Evolutionary conservation across 2,113 vertebrate genomes (phyloP), one percentile per base, ranked within the genome.

Genomic region (Lucifuga dentata): DNA sequence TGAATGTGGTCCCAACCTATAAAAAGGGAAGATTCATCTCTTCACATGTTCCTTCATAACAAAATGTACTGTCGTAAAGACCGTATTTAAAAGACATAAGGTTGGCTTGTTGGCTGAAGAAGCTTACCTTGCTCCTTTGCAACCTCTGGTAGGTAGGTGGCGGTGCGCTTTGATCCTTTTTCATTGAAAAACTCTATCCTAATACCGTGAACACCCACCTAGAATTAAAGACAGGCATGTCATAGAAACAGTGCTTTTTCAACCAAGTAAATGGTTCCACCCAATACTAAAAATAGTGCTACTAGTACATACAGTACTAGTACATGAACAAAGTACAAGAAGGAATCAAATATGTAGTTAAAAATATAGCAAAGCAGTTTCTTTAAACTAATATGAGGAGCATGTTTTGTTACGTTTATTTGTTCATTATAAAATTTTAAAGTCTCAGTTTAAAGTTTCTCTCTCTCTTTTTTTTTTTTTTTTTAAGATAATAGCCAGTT

Each of bases 171-270:
- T 93, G 97, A 99, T 96, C 98, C 98, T 96, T 99, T 99, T 95
- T 99, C 98, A 93, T 97, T 99, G 96, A 98, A 98, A 97, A 99
- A 99, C 90, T 99, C 97, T 97, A 99, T 99, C 93, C 98, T 97
- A 96, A 99, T 99, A 92, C 98, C 98, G 84, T 99, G 98, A 87
- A 99, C 95, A 94, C 98, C 97, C 95, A 99, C 98, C 98, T 99
- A 91, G 73, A 93, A 80, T 41, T 44, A 55, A 67, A 73, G 23
- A 48, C 13, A 76, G 19, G 4, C 17, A 29, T 33, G 20, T 43
- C 21, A 64, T 39, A 10, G 12, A 53, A 20, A 20, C 2, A 21
- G n/a, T 2, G 35, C 3, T 8, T 33, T 33, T 57, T 71, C 35
- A 19, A 64, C 1, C 11, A 6, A 32, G 32, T 12, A 26, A 20